Evolutionary conservation across 37 sponge, comb jelly and placozoan genomes (phyloP), one percentile per base, ranked within the genome.

Genomic region (Beroe forskalii): DNA sequence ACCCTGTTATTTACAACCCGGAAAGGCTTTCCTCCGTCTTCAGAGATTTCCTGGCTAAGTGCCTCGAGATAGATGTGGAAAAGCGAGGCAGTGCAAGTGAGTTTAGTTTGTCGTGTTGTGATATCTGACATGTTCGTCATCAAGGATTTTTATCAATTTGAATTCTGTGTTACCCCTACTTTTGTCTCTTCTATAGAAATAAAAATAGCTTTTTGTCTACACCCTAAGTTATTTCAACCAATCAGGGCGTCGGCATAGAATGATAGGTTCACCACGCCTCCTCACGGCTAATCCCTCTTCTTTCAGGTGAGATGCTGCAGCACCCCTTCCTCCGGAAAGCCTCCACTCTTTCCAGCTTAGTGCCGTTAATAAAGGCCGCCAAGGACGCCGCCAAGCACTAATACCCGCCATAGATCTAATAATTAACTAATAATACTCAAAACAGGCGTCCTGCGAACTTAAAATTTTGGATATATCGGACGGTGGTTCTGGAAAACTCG

Each of bases 1-100:
- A 97, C 0, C 99, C 99, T 33, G 95, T 96, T 42, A 91, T 98
- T 32, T 94, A 95, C 67, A 95, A 96, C 90, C 99, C 99, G 17
- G 99, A 98, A 76, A 94, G 96, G 36, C 93, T 98, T 24, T 95
- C 97, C 0, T 90, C 76, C 48, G 91, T 67, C 4, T 93, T 98
- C 66, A 92, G 91, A 42, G 97, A 96, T 89, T 98, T 98, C 91
- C 92, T 98, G 22, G 90, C 91, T 14, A 92, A 93, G 76, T 93
- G 95, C 61, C 92, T 98, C 28, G 99, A 98, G 48, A 96, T 96
- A 93, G 95, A 96, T 55, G 95, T 96, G 22, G 95, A 96, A 0
- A 94, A 91, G 44, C 61, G 99, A 86, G 92, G 91, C 8, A 90
- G 90, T 91, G 99, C 99, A 40, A 89, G 86, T 80, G n/a, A 80